Evolutionary conservation across 1,140 invertebrate genomes (phyloP), one percentile per base, ranked within the genome.

Genomic region (Conopomorpha cramerella): DNA sequence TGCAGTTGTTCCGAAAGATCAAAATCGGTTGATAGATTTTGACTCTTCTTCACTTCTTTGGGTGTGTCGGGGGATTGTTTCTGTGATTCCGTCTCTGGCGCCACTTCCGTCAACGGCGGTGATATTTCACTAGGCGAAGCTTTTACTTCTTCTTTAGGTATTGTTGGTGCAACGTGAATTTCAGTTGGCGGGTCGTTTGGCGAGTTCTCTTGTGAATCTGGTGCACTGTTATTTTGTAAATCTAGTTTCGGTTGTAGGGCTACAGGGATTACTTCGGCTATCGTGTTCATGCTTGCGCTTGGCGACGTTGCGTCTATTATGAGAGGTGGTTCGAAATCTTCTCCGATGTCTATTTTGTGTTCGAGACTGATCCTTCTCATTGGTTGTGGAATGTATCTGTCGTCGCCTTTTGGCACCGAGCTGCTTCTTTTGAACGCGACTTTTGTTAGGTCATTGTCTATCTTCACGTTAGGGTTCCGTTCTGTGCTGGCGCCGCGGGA

Each of bases 1-100:
- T 79, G 73, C 30, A 79, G 43, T 38, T 79, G 77, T 40, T 79
- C 77, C 45, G 71, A 76, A 3, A 79, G 43, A 48, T 79, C 74
- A 36, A 79, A 79, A 38, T 79, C 77, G 6, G 73, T 76, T 4
- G 73, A 73, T 12, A 79, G 40, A 45, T 77, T 77, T 41, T 79
- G 77, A 49, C 70, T 77, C 38, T 73, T 78, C 48, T 79, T 79
- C 0, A 77, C 49, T 38, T 71, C 67, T 33, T 76, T 76, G 3
- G 65, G 67, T 2, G 65, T 66, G 13, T 70, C 64, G 0, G 67
- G 66, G 0, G 65, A 71, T 16, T 72, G 64, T 41, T 72, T 72
- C 33, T 70, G 70, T 3, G 63, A 66, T 12, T 72, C 67, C 8
- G 50, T 36, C n/a, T 70, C 67, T 16, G 39, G 50, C 16, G 45